Conservation (phyloP, 2,888 invertebrate species). For the Apomyelois bistriatella region DNA sequence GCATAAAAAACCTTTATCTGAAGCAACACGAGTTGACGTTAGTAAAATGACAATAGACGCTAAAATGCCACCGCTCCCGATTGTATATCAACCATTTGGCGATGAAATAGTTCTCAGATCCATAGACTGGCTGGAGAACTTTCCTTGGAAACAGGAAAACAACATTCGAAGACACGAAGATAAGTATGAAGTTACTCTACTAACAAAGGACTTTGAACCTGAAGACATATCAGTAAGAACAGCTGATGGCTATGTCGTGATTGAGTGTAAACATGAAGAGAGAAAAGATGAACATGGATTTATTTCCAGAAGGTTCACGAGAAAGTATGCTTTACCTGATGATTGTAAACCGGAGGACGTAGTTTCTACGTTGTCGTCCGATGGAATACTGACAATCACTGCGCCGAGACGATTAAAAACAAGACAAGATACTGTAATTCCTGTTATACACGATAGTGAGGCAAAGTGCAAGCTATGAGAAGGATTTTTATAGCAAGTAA, state of each 20-base stretch:
- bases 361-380: constrained; percentile 45
- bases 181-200: constrained; percentile 49
- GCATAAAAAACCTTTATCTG: neutral
- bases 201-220: constrained; percentile 51
- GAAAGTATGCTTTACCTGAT: constrained; percentile 49
- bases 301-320: constrained; percentile 50
- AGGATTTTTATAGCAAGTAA: neutral
- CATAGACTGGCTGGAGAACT: constrained; percentile 61
- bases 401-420: constrained; percentile 36
- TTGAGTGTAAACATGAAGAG: constrained; percentile 59
- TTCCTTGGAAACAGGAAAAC: constrained; percentile 55
- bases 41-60: neutral
- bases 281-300: constrained; percentile 54
- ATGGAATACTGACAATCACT: constrained; percentile 47
- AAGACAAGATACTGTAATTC: constrained; percentile 51
- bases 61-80: constrained; percentile 8
- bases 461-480: constrained; percentile 48
- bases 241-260: constrained; percentile 43
- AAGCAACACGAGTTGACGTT: no score
- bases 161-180: constrained; percentile 37
- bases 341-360: constrained; percentile 44
- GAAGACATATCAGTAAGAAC: constrained; percentile 50
- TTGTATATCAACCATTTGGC: constrained; percentile 38
- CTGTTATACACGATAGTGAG: constrained; percentile 43
- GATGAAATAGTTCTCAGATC: constrained; percentile 57